These are phyloP conservation scores for Cricetomys ansorgei DNA, from an alignment of 2,113 vertebrate genomes.

Conservation along the genomic window DNA sequence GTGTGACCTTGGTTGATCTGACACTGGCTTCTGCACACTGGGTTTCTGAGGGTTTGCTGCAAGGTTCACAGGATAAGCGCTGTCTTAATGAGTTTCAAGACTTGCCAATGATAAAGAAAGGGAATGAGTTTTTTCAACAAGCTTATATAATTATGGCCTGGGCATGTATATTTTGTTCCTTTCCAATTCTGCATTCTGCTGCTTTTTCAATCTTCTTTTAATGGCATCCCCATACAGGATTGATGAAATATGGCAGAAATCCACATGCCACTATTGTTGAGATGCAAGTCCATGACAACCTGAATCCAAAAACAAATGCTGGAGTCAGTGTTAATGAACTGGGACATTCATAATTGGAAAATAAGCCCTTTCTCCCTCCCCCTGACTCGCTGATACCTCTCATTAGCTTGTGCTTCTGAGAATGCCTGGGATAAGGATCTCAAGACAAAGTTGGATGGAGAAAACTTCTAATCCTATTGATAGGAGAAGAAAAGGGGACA, in stretches of 20 bases:
- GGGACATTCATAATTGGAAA: constrained; percentile 63
- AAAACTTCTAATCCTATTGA: constrained; percentile 83
- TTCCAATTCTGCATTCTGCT: neutral
- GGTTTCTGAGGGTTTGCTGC: neutral
- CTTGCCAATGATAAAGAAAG: neutral
- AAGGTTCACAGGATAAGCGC: constrained; percentile 2
- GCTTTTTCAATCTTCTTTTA: neutral
- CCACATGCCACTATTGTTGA: constrained; percentile 46
- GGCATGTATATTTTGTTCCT: neutral
- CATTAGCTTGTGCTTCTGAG: constrained; percentile 73
- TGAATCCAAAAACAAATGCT: constrained; percentile 20
- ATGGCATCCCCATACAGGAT: constrained; percentile 2
- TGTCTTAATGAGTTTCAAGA: constrained; percentile 39
- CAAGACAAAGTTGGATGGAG: constrained; percentile 76
- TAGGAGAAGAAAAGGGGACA: constrained; percentile 76
- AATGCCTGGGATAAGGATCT: constrained; percentile 76
- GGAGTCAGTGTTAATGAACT: constrained; percentile 49
- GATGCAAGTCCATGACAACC: constrained; percentile 46
- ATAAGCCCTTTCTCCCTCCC: constrained; percentile 48
- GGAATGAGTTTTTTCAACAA: neutral
- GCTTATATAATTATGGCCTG: constrained; percentile 26
- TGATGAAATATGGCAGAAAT: constrained; percentile 13
- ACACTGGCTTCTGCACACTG: neutral
- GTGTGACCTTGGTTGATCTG: neutral
- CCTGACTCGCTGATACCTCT: constrained; percentile 74